Evolutionary conservation across 2,888 invertebrate species (phyloP).

Genomic region (Thelaira solivaga): DNA sequence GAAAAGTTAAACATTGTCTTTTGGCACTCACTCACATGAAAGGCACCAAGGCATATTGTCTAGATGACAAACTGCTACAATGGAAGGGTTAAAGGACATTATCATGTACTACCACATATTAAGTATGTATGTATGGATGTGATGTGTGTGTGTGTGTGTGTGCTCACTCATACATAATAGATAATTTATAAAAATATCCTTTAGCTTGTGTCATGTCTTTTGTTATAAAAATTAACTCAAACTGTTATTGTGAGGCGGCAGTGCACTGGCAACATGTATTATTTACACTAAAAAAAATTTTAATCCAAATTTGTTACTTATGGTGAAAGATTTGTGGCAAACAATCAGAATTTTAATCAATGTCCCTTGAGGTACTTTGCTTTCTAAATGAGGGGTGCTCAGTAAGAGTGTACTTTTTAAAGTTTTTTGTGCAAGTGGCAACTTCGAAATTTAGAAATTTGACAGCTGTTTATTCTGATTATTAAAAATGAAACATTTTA

Average conservation of each 20-base stretch:
- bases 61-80: background rate
- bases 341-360: too few species aligned
- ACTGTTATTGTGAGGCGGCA: constrained; percentile 4
- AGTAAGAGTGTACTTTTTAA: too few species aligned
- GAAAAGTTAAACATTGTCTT: constrained; percentile 52
- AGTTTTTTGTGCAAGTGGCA: too few species aligned
- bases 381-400: too few species aligned
- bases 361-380: too few species aligned
- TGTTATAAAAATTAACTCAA: background rate
- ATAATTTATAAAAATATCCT: constrained; percentile 73
- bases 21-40: constrained; percentile 27
- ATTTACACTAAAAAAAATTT: constrained; percentile 2
- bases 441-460: too few species aligned
- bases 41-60: constrained; percentile 43
- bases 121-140: too few species aligned
- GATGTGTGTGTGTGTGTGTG: too few species aligned
- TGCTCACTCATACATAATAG: constrained; percentile 70
- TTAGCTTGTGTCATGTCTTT: constrained; percentile 33
- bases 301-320: too few species aligned
- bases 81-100: constrained; percentile 51
- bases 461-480: too few species aligned
- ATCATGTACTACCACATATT: constrained; percentile 35
- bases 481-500: too few species aligned
- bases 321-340: too few species aligned
- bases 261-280: background rate